Evolutionary conservation across 2,797 vertebrate genomes (phyloP).

Genomic region (Acanthis flammea): DNA sequence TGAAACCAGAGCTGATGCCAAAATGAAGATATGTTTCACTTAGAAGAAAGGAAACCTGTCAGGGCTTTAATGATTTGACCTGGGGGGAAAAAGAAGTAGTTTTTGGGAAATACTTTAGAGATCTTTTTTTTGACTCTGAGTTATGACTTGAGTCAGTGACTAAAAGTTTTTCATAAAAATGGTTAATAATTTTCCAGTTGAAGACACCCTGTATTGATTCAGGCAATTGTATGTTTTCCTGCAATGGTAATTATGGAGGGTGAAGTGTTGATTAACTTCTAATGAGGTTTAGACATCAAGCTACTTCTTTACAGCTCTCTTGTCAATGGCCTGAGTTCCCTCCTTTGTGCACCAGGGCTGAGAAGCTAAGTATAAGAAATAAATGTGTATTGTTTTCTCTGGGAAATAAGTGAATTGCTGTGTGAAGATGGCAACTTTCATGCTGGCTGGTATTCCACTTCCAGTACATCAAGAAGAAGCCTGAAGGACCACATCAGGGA

Average conservation of each 20-base stretch:
- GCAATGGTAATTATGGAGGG: not conserved
- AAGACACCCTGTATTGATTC: not conserved
- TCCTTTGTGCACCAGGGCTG: not conserved
- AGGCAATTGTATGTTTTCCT: not conserved
- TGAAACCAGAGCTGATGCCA: not conserved
- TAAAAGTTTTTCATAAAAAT: constrained; percentile 1
- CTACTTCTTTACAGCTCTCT: not conserved
- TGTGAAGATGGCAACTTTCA: not conserved
- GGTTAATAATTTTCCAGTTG: not conserved
- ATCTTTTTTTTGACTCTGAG: not conserved
- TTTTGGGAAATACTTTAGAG: not conserved
- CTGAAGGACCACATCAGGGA: not conserved
- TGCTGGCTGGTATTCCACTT: not conserved
- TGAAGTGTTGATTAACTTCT: not conserved
- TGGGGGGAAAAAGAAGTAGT: not conserved
- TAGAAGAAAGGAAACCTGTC: not conserved
- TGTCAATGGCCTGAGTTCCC: not conserved
- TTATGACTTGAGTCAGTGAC: not conserved
- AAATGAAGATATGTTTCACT: constrained; percentile 20
- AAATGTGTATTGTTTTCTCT: not conserved
- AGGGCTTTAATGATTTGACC: not conserved
- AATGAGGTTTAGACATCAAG: not conserved
- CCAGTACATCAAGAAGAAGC: not conserved
- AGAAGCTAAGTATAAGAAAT: not conserved
- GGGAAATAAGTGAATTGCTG: not conserved